These are phyloP conservation scores for Lepidocyrtoides sp. DNA, from an alignment of 2,888 invertebrate species.

Conservation along the genomic window DNA sequence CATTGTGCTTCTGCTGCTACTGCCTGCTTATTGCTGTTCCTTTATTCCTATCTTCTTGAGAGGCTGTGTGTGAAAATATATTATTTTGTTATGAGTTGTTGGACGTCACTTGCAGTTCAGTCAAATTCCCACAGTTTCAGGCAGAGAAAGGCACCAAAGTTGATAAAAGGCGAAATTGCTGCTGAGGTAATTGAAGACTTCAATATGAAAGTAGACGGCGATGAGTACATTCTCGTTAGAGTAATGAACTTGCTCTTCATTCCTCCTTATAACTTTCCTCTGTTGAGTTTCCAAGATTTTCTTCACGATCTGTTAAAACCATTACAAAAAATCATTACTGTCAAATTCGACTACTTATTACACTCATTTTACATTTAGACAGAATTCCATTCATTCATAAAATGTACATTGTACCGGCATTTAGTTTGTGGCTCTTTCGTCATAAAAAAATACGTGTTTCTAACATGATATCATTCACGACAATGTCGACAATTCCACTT, in stretches of 20 bases:
- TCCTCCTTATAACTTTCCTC: conserved; percentile 23
- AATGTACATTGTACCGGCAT: neutral
- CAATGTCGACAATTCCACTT: neutral
- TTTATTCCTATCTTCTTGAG: neutral
- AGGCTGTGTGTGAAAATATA: conserved; percentile 12
- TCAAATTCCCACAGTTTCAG: conserved; percentile 65
- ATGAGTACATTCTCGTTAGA: conserved; percentile 51
- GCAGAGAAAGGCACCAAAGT: conserved; percentile 68
- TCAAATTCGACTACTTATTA: neutral
- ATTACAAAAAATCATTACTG: conserved; percentile 21
- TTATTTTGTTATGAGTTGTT: neutral
- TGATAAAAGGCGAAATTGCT: conserved; percentile 65
- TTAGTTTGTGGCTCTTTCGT: neutral
- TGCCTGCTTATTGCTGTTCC: neutral
- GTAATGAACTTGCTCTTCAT: conserved; percentile 35
- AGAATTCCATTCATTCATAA: neutral
- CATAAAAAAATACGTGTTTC: neutral
- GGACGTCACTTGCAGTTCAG: conserved; percentile 55
- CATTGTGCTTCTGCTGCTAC: conserved; percentile 64
- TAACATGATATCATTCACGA: neutral
- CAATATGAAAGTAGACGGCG: neutral
- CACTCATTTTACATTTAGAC: neutral
- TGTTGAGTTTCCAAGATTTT: conserved; percentile 35
- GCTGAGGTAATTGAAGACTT: conserved; percentile 41
- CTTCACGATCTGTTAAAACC: conserved; percentile 57